These are phyloP conservation scores for Caenorhabditis virilis DNA, from an alignment of 2,888 invertebrate species.

Conservation along the genomic window DNA sequence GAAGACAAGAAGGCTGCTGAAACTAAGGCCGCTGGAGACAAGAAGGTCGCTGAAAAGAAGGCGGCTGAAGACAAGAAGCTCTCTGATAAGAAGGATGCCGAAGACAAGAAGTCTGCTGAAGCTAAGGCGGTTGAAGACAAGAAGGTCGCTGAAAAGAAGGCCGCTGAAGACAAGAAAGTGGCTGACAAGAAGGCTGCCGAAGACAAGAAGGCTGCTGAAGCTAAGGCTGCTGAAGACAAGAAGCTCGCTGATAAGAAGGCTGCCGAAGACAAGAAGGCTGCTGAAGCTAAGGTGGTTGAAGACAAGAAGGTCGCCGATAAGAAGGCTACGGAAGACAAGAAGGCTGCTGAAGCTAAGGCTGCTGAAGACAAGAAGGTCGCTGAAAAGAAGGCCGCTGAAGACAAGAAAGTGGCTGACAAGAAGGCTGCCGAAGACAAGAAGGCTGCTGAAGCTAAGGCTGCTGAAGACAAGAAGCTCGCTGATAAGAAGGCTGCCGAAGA, in stretches of 20 bases:
- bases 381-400: slow-evolving; percentile 8
- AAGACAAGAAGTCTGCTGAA: slow-evolving; percentile 19
- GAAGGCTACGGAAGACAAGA: slow-evolving; percentile 14
- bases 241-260: slow-evolving; percentile 9
- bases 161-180: slow-evolving; percentile 15
- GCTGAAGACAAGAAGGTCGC: slow-evolving; percentile 12
- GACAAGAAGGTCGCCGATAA: slow-evolving; percentile 22
- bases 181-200: slow-evolving; percentile 21
- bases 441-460: slow-evolving; percentile 17
- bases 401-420: slow-evolving; percentile 17
- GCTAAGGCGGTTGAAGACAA: slow-evolving; percentile 15
- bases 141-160: background rate
- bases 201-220: slow-evolving; percentile 23
- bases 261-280: slow-evolving; percentile 12
- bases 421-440: slow-evolving; percentile 20
- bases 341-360: slow-evolving; percentile 8
- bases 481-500: slow-evolving; percentile 12
- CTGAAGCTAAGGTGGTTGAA: slow-evolving; percentile 14
- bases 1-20: slow-evolving; percentile 23
- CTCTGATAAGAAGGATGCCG: slow-evolving; percentile 18
- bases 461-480: slow-evolving; percentile 21
- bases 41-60: slow-evolving; percentile 16
- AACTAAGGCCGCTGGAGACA: slow-evolving; percentile 11
- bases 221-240: slow-evolving; percentile 21
- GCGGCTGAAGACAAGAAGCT: slow-evolving; percentile 15